These are phyloP conservation scores for Paracanthobrama guichenoti DNA, from an alignment of 2,113 vertebrate genomes.

Conservation along the genomic window DNA sequence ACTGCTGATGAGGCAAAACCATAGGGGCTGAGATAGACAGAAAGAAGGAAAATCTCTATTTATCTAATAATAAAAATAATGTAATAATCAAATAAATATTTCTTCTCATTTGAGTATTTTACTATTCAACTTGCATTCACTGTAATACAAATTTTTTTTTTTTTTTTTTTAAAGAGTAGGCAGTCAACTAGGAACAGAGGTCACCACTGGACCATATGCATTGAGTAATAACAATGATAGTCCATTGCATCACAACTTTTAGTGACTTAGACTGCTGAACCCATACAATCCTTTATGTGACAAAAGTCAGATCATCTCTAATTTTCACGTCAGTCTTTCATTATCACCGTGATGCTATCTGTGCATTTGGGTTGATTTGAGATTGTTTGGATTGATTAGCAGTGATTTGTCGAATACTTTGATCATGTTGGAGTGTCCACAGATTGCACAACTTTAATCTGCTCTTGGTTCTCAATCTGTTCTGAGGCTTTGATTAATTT, in stretches of 20 bases:
- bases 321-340: conserved; percentile 38
- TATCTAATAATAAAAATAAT: too few species aligned
- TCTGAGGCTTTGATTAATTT: conserved; percentile 46
- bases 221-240: background rate
- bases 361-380: conserved; percentile 30
- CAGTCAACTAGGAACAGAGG: background rate
- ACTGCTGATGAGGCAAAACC: conserved; percentile 76
- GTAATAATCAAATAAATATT: background rate
- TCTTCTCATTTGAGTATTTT: background rate
- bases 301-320: conserved; percentile 30
- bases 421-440: conserved; percentile 58
- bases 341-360: conserved; percentile 27
- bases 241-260: background rate
- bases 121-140: background rate
- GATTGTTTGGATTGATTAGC: conserved; percentile 54
- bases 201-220: background rate
- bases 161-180: background rate
- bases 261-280: background rate
- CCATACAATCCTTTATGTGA: background rate
- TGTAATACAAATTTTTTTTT: background rate
- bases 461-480: conserved; percentile 36
- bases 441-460: conserved; percentile 50
- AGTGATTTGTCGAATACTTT: conserved; percentile 49
- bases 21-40: conserved; percentile 12
- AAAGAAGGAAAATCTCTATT: background rate